phyloP scores from a whole-genome alignment of 2,113 vertebrate genomes.

The Rhinichthys klamathensis region DNA sequence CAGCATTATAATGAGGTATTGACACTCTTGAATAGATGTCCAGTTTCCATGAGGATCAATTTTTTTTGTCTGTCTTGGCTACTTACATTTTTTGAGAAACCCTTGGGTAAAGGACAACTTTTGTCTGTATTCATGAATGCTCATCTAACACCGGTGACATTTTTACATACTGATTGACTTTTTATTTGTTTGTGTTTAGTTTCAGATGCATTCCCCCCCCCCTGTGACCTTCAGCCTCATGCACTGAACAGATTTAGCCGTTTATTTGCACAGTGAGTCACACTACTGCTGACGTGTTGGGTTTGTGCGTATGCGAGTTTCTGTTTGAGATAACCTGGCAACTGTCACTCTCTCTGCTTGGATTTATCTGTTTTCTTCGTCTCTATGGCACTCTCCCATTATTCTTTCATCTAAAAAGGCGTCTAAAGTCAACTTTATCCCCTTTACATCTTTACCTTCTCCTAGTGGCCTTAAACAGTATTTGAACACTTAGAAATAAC shows the following conservation, averaged over 20 bases:
- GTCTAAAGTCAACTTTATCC: background rate
- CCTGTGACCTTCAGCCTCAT: slow-evolving; percentile 3
- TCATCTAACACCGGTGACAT: background rate
- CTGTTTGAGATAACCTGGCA: slow-evolving; percentile 23
- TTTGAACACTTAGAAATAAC: background rate
- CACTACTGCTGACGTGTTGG: slow-evolving; percentile 16
- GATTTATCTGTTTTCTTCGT: background rate
- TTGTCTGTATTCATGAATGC: background rate
- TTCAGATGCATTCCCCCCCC: background rate
- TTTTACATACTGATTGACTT: background rate
- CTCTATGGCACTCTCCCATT: slow-evolving; percentile 26
- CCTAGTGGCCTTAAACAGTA: background rate
- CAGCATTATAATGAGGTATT: background rate
- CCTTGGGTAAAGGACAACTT: background rate
- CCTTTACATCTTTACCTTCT: background rate
- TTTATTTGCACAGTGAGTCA: slow-evolving; percentile 42
- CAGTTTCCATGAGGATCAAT: background rate
- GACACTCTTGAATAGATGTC: background rate
- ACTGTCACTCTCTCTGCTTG: slow-evolving; percentile 3
- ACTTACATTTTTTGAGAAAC: background rate
- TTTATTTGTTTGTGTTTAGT: background rate
- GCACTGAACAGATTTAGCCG: slow-evolving; percentile 5
- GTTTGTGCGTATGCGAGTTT: background rate
- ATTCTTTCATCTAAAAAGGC: background rate
- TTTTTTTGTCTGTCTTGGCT: background rate